phyloP scores from a whole-genome alignment of 1,140 invertebrate species.

The Ceratina calcarata region DNA sequence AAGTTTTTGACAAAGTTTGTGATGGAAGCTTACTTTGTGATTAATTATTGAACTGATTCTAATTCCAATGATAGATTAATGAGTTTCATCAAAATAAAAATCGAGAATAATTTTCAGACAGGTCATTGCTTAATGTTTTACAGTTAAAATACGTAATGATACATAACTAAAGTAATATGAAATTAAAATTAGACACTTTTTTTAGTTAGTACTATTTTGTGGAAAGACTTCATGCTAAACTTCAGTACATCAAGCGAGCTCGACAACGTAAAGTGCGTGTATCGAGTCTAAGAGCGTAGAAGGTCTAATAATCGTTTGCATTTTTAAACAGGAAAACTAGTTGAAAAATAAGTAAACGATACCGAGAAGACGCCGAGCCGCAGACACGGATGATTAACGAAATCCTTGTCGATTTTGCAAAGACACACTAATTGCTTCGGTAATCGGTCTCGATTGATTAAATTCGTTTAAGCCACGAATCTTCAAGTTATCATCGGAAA shows the following conservation, averaged over 20 bases:
- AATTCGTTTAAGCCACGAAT: constrained; percentile 13
- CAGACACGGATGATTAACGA: constrained; percentile 6
- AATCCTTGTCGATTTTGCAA: constrained; percentile 1
- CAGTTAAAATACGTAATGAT: too few species aligned
- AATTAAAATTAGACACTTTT: too few species aligned
- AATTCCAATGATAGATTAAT: too few species aligned
- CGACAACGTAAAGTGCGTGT: not conserved
- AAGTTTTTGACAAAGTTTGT: not conserved
- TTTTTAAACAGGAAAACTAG: not conserved
- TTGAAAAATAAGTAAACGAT: not conserved
- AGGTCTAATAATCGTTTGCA: not conserved
- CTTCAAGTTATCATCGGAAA: not conserved
- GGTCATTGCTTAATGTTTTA: too few species aligned
- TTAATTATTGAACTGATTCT: not conserved
- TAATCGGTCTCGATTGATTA: constrained; percentile 13
- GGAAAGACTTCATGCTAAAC: not conserved
- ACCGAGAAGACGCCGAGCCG: constrained; percentile 22
- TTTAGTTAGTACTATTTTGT: not conserved
- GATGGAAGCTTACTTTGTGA: not conserved
- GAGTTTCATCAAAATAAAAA: too few species aligned
- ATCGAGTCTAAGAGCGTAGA: not conserved
- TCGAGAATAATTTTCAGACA: too few species aligned
- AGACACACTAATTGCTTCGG: not conserved
- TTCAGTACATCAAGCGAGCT: not conserved
- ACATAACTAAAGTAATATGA: too few species aligned